These are phyloP conservation scores for Myotis planiceps DNA, from an alignment of 2,797 vertebrate genomes.

Conservation along the genomic window DNA sequence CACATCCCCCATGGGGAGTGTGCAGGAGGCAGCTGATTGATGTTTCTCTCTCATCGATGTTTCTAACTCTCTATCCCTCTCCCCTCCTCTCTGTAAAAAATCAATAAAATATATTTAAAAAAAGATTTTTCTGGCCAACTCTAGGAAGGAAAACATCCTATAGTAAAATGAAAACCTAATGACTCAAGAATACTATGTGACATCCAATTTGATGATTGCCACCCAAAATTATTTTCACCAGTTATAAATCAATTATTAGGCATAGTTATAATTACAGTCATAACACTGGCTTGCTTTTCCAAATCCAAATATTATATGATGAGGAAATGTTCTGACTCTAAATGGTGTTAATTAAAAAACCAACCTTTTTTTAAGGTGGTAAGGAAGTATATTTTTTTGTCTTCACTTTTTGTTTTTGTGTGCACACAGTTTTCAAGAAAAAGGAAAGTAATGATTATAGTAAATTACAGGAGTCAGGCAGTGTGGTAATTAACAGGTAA, in stretches of 20 bases:
- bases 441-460: conserved; percentile 76
- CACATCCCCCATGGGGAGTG: too few species aligned
- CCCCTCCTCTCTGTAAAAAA: too few species aligned
- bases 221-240: not conserved
- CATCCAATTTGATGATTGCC: conserved; percentile 54
- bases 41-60: too few species aligned
- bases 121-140: conserved; percentile 44
- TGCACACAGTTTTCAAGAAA: conserved; percentile 66
- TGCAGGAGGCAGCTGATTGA: too few species aligned
- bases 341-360: conserved; percentile 68
- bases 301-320: conserved; percentile 48
- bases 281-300: not conserved
- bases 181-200: conserved; percentile 39
- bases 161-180: conserved; percentile 57
- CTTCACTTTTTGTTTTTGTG: conserved; percentile 71
- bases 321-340: conserved; percentile 59
- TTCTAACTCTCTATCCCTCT: too few species aligned
- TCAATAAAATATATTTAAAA: too few species aligned
- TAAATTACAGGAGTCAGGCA: conserved; percentile 85
- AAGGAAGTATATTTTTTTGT: conserved; percentile 55
- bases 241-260: conserved; percentile 38
- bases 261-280: not conserved
- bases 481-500: conserved; percentile 87
- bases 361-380: conserved; percentile 61
- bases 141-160: conserved; percentile 58